A percentile compares a stretch with the other conserved stretches of the same genome.
Conservation (phyloP, 2,888 invertebrate genomes). For the Eubasilissa splendida region DNA sequence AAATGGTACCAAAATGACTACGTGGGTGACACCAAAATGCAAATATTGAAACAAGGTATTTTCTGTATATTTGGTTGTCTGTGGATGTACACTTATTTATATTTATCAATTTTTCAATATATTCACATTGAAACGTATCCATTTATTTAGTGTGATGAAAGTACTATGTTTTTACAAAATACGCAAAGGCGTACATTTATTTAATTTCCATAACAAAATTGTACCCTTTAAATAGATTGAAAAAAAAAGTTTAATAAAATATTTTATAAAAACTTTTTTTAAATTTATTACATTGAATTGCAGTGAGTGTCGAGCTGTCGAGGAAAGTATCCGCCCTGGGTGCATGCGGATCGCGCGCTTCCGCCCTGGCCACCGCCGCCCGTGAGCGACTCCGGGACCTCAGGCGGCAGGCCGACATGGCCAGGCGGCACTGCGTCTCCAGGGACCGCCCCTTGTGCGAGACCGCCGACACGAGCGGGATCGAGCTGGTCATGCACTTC, state of each 20-base stretch:
- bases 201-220: too few species aligned
- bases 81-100: too few species aligned
- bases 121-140: too few species aligned
- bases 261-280: not conserved
- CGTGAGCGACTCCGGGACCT: slow-evolving; percentile 75
- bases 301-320: slow-evolving; percentile 75
- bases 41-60: too few species aligned
- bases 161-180: too few species aligned
- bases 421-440: slow-evolving; percentile 77
- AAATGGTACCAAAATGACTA: too few species aligned
- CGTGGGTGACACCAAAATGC: too few species aligned
- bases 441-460: slow-evolving; percentile 84
- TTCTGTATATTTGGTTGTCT: too few species aligned
- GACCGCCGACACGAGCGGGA: slow-evolving; percentile 80
- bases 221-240: too few species aligned
- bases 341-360: slow-evolving; percentile 73
- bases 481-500: slow-evolving; percentile 77
- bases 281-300: slow-evolving; percentile 54
- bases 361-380: slow-evolving; percentile 71
- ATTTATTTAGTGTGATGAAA: too few species aligned
- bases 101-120: too few species aligned
- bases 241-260: not conserved
- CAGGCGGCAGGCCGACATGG: slow-evolving; percentile 73
- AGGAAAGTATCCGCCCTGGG: slow-evolving; percentile 73
- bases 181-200: too few species aligned